phyloP scores from a whole-genome alignment of 2,797 vertebrate genomes.

The Cyclopterus lumpus region DNA sequence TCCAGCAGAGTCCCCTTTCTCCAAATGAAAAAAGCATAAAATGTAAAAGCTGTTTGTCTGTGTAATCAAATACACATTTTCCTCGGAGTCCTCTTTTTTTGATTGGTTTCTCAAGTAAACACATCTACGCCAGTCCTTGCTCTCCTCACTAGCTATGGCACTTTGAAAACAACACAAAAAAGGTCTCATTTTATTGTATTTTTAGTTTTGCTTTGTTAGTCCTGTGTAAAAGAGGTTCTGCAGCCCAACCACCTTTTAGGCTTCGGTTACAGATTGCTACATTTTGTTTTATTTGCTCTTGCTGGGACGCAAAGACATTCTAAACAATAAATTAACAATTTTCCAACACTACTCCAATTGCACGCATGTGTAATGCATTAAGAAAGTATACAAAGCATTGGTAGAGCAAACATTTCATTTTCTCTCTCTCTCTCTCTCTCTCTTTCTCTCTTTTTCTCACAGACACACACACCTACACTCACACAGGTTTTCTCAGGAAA shows the following conservation, averaged over 20 bases:
- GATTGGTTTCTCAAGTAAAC: slow-evolving; percentile 82
- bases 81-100: slow-evolving; percentile 72
- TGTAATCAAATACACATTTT: slow-evolving; percentile 77
- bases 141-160: slow-evolving; percentile 85
- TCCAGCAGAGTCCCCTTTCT: slow-evolving; percentile 72
- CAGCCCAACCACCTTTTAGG: slow-evolving; percentile 70
- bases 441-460: slow-evolving; percentile 8
- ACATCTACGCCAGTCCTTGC: slow-evolving; percentile 74
- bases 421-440: slow-evolving; percentile 37
- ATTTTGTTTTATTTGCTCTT: slow-evolving; percentile 80
- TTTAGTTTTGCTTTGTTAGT: slow-evolving; percentile 64
- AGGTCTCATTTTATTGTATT: slow-evolving; percentile 41
- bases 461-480: slow-evolving; percentile 3
- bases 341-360: slow-evolving; percentile 74
- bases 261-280: slow-evolving; percentile 82
- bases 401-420: slow-evolving; percentile 70
- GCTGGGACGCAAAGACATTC: slow-evolving; percentile 82
- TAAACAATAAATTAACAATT: slow-evolving; percentile 80
- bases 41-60: slow-evolving; percentile 72
- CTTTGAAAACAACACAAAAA: slow-evolving; percentile 79
- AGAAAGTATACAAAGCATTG: slow-evolving; percentile 78
- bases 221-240: slow-evolving; percentile 77
- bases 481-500: slow-evolving; percentile 60
- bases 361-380: slow-evolving; percentile 75
- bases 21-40: slow-evolving; percentile 70